These are phyloP conservation scores for Heptranchias perlo DNA, from an alignment of 2,113 vertebrate genomes.

Conservation along the genomic window DNA sequence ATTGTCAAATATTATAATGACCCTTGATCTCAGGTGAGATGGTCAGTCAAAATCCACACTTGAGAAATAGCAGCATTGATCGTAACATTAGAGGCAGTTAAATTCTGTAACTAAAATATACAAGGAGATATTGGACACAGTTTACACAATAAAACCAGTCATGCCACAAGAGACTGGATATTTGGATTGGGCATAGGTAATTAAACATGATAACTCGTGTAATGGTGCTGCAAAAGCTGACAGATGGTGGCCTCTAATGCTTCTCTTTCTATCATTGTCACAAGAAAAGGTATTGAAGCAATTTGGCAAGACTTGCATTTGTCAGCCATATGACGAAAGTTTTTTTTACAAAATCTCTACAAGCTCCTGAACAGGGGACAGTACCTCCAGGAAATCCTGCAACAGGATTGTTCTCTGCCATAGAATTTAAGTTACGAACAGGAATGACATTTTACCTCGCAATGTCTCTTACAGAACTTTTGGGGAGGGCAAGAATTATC, in stretches of 20 bases:
- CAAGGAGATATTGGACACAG: conserved; percentile 41
- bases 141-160: background rate
- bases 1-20: background rate
- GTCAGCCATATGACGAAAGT: no score
- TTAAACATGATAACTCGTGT: background rate
- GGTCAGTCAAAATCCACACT: background rate
- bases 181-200: background rate
- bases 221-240: background rate
- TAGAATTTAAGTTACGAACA: background rate
- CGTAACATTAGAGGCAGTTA: background rate
- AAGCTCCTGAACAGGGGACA: background rate
- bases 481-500: background rate
- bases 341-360: background rate
- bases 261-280: background rate
- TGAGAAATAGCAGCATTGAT: background rate
- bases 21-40: background rate
- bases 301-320: background rate
- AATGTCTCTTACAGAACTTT: background rate
- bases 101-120: background rate
- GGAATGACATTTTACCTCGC: background rate
- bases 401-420: background rate
- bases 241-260: background rate
- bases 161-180: background rate
- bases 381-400: background rate
- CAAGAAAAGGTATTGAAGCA: background rate